Conservation (phyloP, 2,888 invertebrate genomes). For the Watsonalla binaria region DNA sequence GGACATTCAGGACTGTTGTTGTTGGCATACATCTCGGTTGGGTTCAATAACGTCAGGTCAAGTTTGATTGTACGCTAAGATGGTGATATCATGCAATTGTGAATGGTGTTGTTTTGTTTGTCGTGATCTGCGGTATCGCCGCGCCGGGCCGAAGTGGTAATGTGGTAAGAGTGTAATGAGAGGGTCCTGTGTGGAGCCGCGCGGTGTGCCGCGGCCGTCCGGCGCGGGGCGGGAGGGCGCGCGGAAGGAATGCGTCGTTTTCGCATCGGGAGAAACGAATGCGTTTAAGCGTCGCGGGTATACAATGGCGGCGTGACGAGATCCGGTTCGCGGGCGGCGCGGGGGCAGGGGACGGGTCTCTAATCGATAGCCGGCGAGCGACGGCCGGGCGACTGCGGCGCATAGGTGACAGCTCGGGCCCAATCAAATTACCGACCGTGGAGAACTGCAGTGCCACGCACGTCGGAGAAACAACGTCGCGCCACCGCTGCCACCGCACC, state of each 20-base stretch:
- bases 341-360: constrained; percentile 66
- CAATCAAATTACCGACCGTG: constrained; percentile 76
- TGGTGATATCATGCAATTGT: constrained; percentile 22
- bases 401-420: constrained; percentile 77
- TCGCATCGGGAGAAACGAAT: constrained; percentile 80
- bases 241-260: constrained; percentile 79
- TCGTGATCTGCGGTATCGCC: constrained; percentile 21
- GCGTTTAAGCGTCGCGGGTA: constrained; percentile 79
- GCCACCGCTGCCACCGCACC: constrained; percentile 36
- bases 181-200: constrained; percentile 56
- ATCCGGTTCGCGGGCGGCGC: constrained; percentile 76
- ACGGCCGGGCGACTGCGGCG: constrained; percentile 76
- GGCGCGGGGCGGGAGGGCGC: constrained; percentile 61
- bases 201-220: constrained; percentile 46
- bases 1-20: not conserved
- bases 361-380: constrained; percentile 79
- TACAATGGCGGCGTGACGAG: constrained; percentile 79
- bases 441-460: constrained; percentile 68
- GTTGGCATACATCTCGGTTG: constrained; percentile 3
- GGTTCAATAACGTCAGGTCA: constrained; percentile 14
- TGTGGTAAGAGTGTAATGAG: constrained; percentile 66
- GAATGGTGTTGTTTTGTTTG: constrained; percentile 19
- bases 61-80: constrained; percentile 15
- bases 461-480: constrained; percentile 49
- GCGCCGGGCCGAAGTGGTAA: constrained; percentile 28